Conservation (phyloP, 2,888 invertebrate species). For the Elysia crispata region DNA sequence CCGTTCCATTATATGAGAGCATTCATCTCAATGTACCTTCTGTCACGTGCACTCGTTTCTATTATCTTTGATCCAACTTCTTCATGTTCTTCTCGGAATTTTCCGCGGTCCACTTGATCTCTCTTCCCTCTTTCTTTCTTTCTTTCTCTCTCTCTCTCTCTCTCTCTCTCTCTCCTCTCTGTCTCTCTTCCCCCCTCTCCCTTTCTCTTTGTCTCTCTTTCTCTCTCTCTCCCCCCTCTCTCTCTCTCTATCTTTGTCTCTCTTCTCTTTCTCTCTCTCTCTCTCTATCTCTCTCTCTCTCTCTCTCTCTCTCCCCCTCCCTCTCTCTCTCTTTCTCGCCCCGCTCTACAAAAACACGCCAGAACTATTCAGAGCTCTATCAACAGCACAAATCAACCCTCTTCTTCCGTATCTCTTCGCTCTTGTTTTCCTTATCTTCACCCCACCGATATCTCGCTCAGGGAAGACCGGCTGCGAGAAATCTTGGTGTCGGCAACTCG, state of each 20-base stretch:
- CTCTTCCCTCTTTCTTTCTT: constrained; percentile 12
- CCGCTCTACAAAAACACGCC: background rate
- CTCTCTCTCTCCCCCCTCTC: background rate
- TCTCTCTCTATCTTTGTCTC: background rate
- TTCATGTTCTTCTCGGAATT: no score
- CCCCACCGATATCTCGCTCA: background rate
- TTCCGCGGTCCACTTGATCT: no score
- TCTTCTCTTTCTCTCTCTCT: constrained; percentile 33
- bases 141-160: constrained; percentile 30
- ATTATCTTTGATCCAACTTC: no score
- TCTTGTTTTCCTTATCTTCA: background rate
- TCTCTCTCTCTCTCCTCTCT: background rate
- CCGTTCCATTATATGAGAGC: no score
- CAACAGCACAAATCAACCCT: background rate
- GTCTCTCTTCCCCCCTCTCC: background rate
- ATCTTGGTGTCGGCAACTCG: background rate
- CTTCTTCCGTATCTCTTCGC: background rate
- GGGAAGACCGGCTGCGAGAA: no score
- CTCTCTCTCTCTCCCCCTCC: background rate
- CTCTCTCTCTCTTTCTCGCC: background rate
- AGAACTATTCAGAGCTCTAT: background rate
- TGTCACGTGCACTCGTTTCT: no score
- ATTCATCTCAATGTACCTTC: no score
- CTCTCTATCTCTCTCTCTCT: background rate
- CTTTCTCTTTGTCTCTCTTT: no score